phyloP scores from a whole-genome alignment of 2,888 invertebrate species.

The Oscheius sp. region DNA sequence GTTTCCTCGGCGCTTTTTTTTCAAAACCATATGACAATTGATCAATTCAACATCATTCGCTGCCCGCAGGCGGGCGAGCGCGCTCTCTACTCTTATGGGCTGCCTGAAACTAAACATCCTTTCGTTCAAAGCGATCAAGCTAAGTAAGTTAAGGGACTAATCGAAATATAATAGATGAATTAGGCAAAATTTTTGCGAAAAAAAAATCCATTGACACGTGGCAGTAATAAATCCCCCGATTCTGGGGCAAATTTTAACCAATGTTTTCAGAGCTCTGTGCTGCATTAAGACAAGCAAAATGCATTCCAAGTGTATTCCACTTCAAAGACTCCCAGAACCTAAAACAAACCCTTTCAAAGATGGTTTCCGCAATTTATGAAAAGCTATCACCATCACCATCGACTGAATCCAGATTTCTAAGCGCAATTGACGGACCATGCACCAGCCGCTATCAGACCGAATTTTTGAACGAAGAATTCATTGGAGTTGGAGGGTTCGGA shows the following conservation, averaged over 20 bases:
- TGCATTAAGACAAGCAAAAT: not conserved
- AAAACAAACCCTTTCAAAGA: not conserved
- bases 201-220: too few relatives aligned
- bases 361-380: not conserved
- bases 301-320: not conserved
- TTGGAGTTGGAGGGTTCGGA: slow-evolving; percentile 71
- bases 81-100: not conserved
- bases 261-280: not conserved
- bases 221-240: too few relatives aligned
- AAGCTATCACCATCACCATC: not conserved
- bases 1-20: not conserved
- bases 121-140: not conserved
- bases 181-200: too few relatives aligned
- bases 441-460: slow-evolving; percentile 42
- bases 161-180: too few relatives aligned
- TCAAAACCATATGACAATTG: slow-evolving; percentile 8
- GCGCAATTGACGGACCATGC: not conserved
- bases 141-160: too few relatives aligned
- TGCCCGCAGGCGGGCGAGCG: not conserved
- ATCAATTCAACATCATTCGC: not conserved
- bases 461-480: slow-evolving; percentile 51
- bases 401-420: not conserved
- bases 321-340: not conserved
- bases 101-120: slow-evolving; percentile 1
- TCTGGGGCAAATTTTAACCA: too few relatives aligned